These are phyloP conservation scores for Aphelocoma coerulescens DNA, from an alignment of 2,113 vertebrate species.

Conservation along the genomic window DNA sequence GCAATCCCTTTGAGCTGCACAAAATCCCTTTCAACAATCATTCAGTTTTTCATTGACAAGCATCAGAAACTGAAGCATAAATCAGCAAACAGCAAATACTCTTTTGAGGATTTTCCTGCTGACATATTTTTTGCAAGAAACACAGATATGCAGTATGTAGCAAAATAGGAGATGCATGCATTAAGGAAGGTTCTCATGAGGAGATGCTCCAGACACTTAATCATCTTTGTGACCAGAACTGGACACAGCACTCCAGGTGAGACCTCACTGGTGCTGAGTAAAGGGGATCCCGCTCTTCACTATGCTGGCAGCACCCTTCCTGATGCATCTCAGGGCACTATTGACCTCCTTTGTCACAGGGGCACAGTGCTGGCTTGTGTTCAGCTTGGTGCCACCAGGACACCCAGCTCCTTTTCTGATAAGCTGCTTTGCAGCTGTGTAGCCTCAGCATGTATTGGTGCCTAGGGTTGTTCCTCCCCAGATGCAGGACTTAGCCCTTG, in stretches of 20 bases:
- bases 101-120: background rate
- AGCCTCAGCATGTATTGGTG: background rate
- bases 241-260: background rate
- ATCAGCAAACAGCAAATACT: background rate
- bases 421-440: background rate
- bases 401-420: background rate
- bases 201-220: background rate
- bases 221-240: background rate
- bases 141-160: background rate
- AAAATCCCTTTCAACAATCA: too few species aligned
- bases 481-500: background rate
- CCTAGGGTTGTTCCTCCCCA: background rate
- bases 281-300: accelerated
- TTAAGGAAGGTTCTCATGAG: background rate
- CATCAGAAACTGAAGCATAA: background rate
- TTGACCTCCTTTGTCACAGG: background rate
- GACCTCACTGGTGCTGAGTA: background rate
- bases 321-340: background rate
- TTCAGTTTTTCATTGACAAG: background rate
- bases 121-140: background rate
- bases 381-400: background rate
- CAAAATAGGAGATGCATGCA: background rate
- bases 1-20: too few species aligned
- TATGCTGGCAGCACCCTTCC: background rate
- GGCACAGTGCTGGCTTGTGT: background rate